Percentiles rank a stretch among this genome's conserved stretches.
These are phyloP conservation scores for Cantharis rustica DNA, from an alignment of 2,888 invertebrate species.

Conservation along the genomic window DNA sequence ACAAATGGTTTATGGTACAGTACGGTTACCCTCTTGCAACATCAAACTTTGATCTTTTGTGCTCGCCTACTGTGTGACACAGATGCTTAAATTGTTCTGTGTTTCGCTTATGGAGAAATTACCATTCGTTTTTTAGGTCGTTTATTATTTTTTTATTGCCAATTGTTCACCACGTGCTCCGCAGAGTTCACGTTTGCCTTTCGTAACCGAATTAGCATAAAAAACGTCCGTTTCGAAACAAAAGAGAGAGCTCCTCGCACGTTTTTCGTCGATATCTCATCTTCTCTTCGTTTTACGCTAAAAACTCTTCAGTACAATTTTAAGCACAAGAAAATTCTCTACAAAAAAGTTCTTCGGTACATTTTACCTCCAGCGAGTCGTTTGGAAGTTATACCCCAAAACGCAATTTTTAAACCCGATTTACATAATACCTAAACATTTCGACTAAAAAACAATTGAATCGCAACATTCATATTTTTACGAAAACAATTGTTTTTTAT, in stretches of 20 bases:
- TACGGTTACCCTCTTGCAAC: slow-evolving; percentile 34
- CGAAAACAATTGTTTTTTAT: no score
- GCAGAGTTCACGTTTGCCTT: neutral
- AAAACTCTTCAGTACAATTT: no score
- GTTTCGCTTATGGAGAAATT: slow-evolving; percentile 21
- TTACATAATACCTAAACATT: no score
- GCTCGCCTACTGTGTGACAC: slow-evolving; percentile 45
- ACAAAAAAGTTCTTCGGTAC: neutral
- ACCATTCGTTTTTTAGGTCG: slow-evolving; percentile 11
- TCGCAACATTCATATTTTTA: no score
- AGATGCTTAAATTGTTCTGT: slow-evolving; percentile 30
- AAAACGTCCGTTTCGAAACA: neutral
- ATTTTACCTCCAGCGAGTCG: neutral
- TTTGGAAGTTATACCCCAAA: neutral
- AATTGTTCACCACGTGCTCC: neutral
- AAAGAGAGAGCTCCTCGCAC: neutral
- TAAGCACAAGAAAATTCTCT: neutral
- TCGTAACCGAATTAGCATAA: neutral
- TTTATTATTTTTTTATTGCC: slow-evolving; percentile 7
- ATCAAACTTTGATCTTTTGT: slow-evolving; percentile 39
- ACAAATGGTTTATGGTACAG: slow-evolving; percentile 47
- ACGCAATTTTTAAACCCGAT: no score
- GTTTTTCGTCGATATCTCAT: neutral
- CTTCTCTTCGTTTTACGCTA: no score
- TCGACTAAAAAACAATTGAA: no score